A percentile compares a stretch with the other conserved stretches of the same genome.
Conservation (phyloP, 1,140 invertebrate species). For the Hycleus cichorii region DNA sequence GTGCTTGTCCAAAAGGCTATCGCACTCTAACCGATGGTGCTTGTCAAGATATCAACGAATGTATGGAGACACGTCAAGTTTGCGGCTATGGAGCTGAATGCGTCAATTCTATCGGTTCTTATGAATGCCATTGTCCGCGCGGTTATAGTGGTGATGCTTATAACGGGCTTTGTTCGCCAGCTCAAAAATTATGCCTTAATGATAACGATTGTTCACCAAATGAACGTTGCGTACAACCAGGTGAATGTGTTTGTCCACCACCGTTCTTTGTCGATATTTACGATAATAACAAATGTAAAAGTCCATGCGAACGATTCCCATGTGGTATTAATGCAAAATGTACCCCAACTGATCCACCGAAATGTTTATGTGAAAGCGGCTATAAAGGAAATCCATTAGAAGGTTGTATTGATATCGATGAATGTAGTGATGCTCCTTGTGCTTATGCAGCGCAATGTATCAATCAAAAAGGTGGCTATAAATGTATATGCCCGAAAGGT, state of each 20-base stretch:
- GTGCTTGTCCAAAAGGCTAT: conserved; percentile 78
- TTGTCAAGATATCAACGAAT: conserved; percentile 80
- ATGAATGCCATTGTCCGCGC: conserved; percentile 71
- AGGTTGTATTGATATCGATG: conserved; percentile 78
- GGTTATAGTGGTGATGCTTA: conserved; percentile 60
- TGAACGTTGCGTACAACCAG: conserved; percentile 85
- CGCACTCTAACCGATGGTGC: conserved; percentile 63
- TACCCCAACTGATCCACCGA: conserved; percentile 79
- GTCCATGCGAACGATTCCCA: conserved; percentile 76
- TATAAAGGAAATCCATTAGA: conserved; percentile 75
- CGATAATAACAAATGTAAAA: conserved; percentile 79
- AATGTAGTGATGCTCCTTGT: conserved; percentile 71
- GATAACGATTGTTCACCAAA: conserved; percentile 78
- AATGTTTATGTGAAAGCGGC: conserved; percentile 77
- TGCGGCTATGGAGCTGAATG: conserved; percentile 84
- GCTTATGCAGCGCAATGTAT: conserved; percentile 79
- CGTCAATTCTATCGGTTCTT: conserved; percentile 69
- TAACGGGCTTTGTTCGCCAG: conserved; percentile 66
- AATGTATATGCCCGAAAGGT: conserved; percentile 75
- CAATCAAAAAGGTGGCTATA: conserved; percentile 75
- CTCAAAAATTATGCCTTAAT: conserved; percentile 69
- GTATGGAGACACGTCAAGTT: conserved; percentile 61
- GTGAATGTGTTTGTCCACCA: conserved; percentile 80
- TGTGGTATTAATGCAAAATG: conserved; percentile 92
- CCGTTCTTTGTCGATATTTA: conserved; percentile 76